Base-by-base conservation (phyloP, 1,140 invertebrate genomes). In the Microplitis demolitor region DNA sequence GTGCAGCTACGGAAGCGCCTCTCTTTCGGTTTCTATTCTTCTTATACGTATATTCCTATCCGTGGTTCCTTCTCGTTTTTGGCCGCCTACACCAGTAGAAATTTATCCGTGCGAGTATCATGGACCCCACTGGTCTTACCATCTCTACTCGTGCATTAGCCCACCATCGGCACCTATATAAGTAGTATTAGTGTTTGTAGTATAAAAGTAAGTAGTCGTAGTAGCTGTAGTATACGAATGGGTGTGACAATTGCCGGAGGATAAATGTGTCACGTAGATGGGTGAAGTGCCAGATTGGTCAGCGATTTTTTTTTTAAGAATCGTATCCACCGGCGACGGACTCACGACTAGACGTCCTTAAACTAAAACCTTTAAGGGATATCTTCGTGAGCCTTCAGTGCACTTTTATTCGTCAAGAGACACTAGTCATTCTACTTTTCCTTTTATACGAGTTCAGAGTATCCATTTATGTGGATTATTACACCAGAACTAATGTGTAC, bases 261-360 rank as follows among this genome's bases (percentile, higher is more conserved):
- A 75, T 72, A 75, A 75, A 72, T 72, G 74, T 69, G 68, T 75
- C 74, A 75, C 74, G 74, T 75, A 75, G 70, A 68, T 66, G 63
- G 54, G 67, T 72, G 70, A 72, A 75, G 71, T 75, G 71, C 61
- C 64, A 67, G 64, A 72, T 72, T 72, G 71, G 64, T 72, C 71
- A 72, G 71, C 71, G 63, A 16, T 72, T 72, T 72, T 66, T 72
- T 67, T 51, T 70, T 50, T 33, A 4, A 24, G 13, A n/a, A 11
- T 4, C 6, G 6, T 31, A 31, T 8, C 14, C 4, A 60, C 54
- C 39, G 39, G 39, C 39, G 39, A 45, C 11, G 39, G 39, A 45
- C 8, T 45, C 39, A 45, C 39, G 39, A 45, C 39, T 45, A 45
- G 73, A 74, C 39, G 61, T 35, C 61, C 69, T 66, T 37, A 33